Percentiles rank a stretch among this genome's conserved stretches.
Conservation (phyloP, 2,888 invertebrate species). For the Amphimallon solstitiale region DNA sequence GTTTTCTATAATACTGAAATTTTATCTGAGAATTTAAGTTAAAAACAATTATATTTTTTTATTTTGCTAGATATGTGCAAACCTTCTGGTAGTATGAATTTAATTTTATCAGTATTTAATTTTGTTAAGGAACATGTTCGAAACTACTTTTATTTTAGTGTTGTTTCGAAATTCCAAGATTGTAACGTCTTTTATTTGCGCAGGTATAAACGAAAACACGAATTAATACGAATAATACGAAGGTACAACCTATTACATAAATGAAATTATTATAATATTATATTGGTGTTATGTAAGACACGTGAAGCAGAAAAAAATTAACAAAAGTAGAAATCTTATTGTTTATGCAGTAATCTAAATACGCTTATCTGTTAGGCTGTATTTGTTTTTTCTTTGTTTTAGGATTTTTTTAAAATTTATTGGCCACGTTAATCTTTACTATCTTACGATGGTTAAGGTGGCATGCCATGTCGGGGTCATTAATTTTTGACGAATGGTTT, state of each 20-base stretch:
- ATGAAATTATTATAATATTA: constrained; percentile 1
- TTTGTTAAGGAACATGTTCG: no score
- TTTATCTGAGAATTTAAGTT: no score
- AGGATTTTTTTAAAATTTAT: constrained; percentile 34
- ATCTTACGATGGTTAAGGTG: constrained; percentile 37
- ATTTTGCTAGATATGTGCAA: no score
- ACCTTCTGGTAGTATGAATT: no score
- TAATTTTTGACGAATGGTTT: constrained; percentile 46
- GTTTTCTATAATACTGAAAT: no score
- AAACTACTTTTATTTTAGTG: no score
- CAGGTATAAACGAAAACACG: no score
- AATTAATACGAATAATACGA: constrained; percentile 1
- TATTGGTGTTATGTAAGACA: constrained; percentile 26
- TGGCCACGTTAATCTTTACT: constrained; percentile 39
- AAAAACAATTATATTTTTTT: no score
- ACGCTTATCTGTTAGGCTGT: constrained; percentile 28
- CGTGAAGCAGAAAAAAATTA: neutral
- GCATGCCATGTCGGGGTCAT: constrained; percentile 39
- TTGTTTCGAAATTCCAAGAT: no score
- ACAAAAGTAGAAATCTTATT: constrained; percentile 31
- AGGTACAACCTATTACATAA: neutral
- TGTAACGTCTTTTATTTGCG: no score
- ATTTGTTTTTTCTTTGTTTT: constrained; percentile 38
- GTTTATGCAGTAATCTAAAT: constrained; percentile 32
- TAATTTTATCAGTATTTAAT: no score